phyloP scores from a whole-genome alignment of 2,113 vertebrate genomes.

The Ophiodon elongatus region DNA sequence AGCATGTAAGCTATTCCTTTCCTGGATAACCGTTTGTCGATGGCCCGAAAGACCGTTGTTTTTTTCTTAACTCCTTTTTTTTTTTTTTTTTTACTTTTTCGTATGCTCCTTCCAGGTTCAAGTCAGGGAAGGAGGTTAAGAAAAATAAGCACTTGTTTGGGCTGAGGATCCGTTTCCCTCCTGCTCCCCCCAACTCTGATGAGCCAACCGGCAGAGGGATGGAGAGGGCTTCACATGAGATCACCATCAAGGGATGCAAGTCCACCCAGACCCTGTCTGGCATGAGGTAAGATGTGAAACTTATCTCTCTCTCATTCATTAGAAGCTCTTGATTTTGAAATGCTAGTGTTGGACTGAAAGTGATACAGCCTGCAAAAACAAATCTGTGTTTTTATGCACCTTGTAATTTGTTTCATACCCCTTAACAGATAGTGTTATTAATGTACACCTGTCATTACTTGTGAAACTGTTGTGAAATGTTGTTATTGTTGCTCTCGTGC shows the following conservation, averaged over 20 bases:
- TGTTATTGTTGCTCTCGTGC: constrained; percentile 41
- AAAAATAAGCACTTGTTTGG: constrained; percentile 99
- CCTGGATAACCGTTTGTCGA: not conserved
- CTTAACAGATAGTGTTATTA: not conserved
- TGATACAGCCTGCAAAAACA: not conserved
- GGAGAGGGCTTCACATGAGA: constrained; percentile 93
- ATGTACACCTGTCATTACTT: constrained; percentile 20
- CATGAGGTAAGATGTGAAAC: constrained; percentile 84
- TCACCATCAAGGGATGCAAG: constrained; percentile 97
- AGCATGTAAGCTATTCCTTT: constrained; percentile 88
- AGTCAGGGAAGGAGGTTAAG: constrained; percentile 99
- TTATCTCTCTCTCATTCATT: not conserved
- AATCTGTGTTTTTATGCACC: not conserved
- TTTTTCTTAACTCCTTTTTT: not conserved
- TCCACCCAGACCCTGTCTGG: constrained; percentile 88
- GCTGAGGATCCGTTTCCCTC: constrained; percentile 95
- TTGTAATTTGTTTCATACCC: not conserved
- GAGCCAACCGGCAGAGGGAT: constrained; percentile 88
- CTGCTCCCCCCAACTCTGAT: constrained; percentile 91
- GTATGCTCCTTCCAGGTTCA: constrained; percentile 87
- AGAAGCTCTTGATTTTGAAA: not conserved
- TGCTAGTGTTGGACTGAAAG: not conserved
- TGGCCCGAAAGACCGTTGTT: not conserved
- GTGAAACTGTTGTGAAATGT: constrained; percentile 37
- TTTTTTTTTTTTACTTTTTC: not conserved